A percentile compares a stretch with the other conserved stretches of the same genome.
Evolutionary conservation across 2,797 vertebrate genomes (phyloP).

Genomic region (Podargus strigoides): DNA sequence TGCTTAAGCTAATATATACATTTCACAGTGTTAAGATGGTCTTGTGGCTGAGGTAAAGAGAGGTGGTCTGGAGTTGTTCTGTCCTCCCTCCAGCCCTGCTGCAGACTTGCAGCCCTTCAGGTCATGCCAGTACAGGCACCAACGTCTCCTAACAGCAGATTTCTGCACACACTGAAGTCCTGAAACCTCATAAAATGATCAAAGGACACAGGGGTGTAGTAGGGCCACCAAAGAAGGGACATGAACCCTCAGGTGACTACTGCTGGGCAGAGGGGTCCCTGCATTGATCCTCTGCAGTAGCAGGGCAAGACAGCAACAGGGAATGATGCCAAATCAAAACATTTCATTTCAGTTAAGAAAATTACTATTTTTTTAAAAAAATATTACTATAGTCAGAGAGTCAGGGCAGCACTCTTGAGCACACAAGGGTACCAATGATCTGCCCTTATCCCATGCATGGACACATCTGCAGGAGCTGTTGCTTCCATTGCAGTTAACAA

Average conservation of each 20-base stretch:
- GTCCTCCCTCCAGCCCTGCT: neutral
- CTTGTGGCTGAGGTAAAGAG: neutral
- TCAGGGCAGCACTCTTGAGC: no score
- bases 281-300: rapidly evolving
- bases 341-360: neutral
- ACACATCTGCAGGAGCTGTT: neutral
- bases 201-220: rapidly evolving
- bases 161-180: neutral
- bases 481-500: neutral
- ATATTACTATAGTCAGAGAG: neutral
- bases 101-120: neutral
- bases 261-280: neutral
- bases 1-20: neutral
- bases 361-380: no score
- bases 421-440: no score
- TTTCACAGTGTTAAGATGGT: neutral
- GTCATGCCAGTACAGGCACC: rapidly evolving
- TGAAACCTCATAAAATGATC: rapidly evolving
- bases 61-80: neutral
- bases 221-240: neutral
- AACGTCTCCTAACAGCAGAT: neutral
- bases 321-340: neutral
- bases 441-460: neutral
- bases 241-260: neutral
- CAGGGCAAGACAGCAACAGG: neutral